Conservation (phyloP, 2,113 vertebrate genomes). For the Macrotus californicus region DNA sequence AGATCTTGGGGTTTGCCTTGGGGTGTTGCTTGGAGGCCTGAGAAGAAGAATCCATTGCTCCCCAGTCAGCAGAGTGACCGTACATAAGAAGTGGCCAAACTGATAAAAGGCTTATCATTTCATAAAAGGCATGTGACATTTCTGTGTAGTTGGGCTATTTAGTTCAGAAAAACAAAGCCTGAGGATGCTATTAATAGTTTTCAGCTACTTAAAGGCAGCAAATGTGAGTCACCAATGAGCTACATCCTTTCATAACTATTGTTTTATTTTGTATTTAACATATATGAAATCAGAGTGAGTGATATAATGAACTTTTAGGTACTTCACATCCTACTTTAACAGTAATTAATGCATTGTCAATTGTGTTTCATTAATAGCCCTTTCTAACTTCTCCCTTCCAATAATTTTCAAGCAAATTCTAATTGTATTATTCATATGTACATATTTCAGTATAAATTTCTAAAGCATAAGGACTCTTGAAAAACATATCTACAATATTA, state of each 20-base stretch:
- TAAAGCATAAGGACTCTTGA: background rate
- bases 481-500: background rate
- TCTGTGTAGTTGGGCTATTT: background rate
- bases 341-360: background rate
- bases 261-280: background rate
- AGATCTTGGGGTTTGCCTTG: background rate
- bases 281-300: background rate
- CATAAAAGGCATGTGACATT: too few relatives aligned
- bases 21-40: background rate
- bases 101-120: background rate
- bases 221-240: background rate
- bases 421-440: background rate
- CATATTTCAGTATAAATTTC: background rate
- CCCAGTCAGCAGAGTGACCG: background rate
- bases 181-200: background rate
- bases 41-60: background rate
- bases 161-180: background rate
- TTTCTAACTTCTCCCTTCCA: background rate
- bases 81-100: background rate
- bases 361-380: background rate
- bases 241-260: background rate
- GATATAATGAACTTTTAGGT: background rate
- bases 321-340: background rate
- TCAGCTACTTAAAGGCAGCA: background rate
- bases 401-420: slow-evolving; percentile 5